These are phyloP conservation scores for Neopelma chrysocephalum DNA, from an alignment of 2,797 vertebrate genomes.

Conservation along the genomic window DNA sequence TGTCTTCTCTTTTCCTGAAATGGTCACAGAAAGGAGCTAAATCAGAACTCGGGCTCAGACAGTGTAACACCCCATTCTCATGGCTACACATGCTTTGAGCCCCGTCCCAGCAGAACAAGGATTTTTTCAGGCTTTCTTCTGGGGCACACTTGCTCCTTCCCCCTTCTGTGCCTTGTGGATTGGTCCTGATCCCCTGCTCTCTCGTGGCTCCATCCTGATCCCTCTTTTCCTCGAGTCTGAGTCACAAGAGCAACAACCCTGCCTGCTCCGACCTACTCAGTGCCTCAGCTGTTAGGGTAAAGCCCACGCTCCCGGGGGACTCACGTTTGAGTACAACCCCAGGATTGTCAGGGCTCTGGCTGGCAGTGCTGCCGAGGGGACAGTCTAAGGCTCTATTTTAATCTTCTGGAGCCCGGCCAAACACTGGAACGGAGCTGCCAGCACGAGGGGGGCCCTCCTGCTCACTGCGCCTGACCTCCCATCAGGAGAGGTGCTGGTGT, in stretches of 20 bases:
- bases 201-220: slow-evolving; percentile 43
- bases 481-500: slow-evolving; percentile 80
- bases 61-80: rapidly evolving
- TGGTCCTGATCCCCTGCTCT: not conserved
- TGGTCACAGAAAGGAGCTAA: not conserved
- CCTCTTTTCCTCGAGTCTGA: slow-evolving; percentile 15
- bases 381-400: slow-evolving; percentile 83
- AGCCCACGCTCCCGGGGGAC: slow-evolving; percentile 76
- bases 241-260: slow-evolving; percentile 33
- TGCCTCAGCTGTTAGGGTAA: slow-evolving; percentile 76
- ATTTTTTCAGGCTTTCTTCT: not conserved
- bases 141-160: not conserved
- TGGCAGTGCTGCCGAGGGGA: slow-evolving; percentile 76
- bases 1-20: not conserved
- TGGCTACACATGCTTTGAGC: not conserved
- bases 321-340: slow-evolving; percentile 78
- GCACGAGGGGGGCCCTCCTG: slow-evolving; percentile 72
- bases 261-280: slow-evolving; percentile 70
- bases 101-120: not conserved
- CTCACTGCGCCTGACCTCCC: slow-evolving; percentile 76
- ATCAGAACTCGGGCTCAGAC: not conserved
- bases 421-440: slow-evolving; percentile 77
- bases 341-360: slow-evolving; percentile 79
- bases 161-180: not conserved
- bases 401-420: slow-evolving; percentile 78